Percentiles rank a stretch among this genome's conserved stretches.
Evolutionary conservation across 2,113 vertebrate species (phyloP).

Genomic region (Gymnobelideus leadbeateri): DNA sequence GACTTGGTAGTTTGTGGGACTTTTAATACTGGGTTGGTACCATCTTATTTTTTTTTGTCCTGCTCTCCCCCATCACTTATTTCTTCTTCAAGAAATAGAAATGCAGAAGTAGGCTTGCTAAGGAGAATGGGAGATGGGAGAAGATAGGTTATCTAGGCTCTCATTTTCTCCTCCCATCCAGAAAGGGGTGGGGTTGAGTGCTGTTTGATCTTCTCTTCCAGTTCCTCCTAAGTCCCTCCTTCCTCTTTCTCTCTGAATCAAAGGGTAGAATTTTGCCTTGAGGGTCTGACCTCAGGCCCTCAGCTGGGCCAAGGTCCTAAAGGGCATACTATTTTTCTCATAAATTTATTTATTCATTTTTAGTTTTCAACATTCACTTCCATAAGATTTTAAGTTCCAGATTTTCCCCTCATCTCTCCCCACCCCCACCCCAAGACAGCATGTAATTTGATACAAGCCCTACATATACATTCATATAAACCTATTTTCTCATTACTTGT

Average conservation of each 20-base stretch:
- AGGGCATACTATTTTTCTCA: background rate
- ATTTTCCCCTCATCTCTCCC: too few species aligned
- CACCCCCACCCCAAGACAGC: too few species aligned
- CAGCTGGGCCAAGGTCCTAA: background rate
- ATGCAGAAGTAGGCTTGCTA: background rate
- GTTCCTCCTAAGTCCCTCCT: background rate
- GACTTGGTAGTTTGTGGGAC: conserved; percentile 1
- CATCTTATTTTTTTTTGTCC: conserved; percentile 29
- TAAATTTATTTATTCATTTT: too few species aligned
- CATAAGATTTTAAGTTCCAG: too few species aligned
- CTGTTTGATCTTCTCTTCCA: background rate
- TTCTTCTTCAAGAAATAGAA: conserved; percentile 8
- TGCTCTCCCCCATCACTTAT: conserved; percentile 19
- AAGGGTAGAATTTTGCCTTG: background rate
- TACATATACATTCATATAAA: too few species aligned
- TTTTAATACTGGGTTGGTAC: background rate
- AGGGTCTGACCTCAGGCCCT: background rate
- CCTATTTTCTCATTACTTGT: too few species aligned
- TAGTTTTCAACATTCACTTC: too few species aligned
- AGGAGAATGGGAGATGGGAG: background rate
- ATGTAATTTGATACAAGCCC: too few species aligned
- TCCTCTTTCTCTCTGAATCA: background rate
- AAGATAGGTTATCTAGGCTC: background rate
- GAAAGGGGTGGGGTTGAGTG: background rate
- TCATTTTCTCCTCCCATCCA: background rate